Base-by-base conservation (phyloP, 2,888 invertebrate genomes). In the Monoplex corrugatus region DNA sequence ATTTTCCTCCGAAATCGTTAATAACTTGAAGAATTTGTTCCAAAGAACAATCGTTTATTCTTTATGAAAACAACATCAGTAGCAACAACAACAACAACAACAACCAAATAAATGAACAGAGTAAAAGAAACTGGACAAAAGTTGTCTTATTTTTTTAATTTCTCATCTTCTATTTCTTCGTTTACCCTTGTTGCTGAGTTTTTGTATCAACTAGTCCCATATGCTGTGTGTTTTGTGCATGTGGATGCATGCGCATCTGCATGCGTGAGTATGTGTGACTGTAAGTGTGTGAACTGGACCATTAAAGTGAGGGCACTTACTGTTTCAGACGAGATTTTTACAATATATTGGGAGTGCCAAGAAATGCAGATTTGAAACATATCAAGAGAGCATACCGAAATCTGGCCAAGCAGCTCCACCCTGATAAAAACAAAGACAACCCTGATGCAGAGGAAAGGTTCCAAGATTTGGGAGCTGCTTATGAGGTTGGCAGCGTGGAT, bases 341-440 rank as follows among this genome's bases (percentile, higher is more conserved):
- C 96, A 97, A 97, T 94, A 99, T 99, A 95, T 97, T 99, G 90
- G 98, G 98, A 92, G 97, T 99, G 90, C 97, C 98, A 86, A 97
- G 97, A 96, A 97, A 97, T 94, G 99, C 99, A 35, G 98, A 97
- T 94, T 97, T 98, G 90, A 98, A 99, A 96, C 98, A 99, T 96
- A 98, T 99, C 90, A 99, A 99, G 96, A 99, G 99, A 97, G 99
- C 99, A 80, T 99, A 99, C 96, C 97, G 99, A 95, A 98, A 98
- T 95, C 96, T 98, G 96, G 99, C 99, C 38, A 99, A 98, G 96
- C 98, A 99, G 96, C 96, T 99, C 91, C 99, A 99, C 97, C 99
- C 99, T 28, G 99, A 99, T 95, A 99, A 98, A 96, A 99, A 99
- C 96, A 97, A 97, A 95, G 98, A 98, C 96, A 99, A 99, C 96